Conservation (phyloP, 1,140 invertebrate species). For the Chlorops oryzae region DNA sequence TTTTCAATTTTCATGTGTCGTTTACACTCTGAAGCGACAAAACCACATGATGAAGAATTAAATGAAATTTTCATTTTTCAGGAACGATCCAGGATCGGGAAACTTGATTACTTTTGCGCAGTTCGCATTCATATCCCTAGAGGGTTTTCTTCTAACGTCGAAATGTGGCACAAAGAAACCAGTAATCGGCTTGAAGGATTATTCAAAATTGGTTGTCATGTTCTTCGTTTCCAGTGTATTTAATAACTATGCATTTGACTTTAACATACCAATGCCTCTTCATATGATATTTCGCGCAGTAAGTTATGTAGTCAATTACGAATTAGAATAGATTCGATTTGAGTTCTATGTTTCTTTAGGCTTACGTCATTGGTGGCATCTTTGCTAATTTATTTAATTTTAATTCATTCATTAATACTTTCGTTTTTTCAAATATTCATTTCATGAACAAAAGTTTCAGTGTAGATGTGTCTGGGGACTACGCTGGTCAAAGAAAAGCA, state of each 20-base stretch:
- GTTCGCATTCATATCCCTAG: slow-evolving; percentile 82
- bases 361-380: slow-evolving; percentile 95
- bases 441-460: too few species aligned
- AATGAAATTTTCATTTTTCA: slow-evolving; percentile 49
- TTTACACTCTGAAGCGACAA: not conserved
- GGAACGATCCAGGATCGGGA: slow-evolving; percentile 83
- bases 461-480: too few species aligned
- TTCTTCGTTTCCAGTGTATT: slow-evolving; percentile 90
- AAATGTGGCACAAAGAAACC: slow-evolving; percentile 76
- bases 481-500: too few species aligned
- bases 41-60: not conserved
- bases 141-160: slow-evolving; percentile 87
- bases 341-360: too few species aligned
- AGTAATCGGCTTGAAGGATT: slow-evolving; percentile 70
- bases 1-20: not conserved
- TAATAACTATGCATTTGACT: slow-evolving; percentile 95
- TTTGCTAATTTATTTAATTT: too few species aligned
- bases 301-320: slow-evolving; percentile 46
- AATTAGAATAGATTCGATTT: too few species aligned
- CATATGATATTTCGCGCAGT: slow-evolving; percentile 98
- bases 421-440: too few species aligned
- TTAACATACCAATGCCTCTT: slow-evolving; percentile 95
- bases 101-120: slow-evolving; percentile 92
- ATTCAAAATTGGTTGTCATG: slow-evolving; percentile 76
- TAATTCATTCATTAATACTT: too few species aligned